A percentile compares a stretch with the other conserved stretches of the same genome.
These are phyloP conservation scores for Cataglyphis hispanica DNA, from an alignment of 1,140 invertebrate genomes.

Conservation along the genomic window DNA sequence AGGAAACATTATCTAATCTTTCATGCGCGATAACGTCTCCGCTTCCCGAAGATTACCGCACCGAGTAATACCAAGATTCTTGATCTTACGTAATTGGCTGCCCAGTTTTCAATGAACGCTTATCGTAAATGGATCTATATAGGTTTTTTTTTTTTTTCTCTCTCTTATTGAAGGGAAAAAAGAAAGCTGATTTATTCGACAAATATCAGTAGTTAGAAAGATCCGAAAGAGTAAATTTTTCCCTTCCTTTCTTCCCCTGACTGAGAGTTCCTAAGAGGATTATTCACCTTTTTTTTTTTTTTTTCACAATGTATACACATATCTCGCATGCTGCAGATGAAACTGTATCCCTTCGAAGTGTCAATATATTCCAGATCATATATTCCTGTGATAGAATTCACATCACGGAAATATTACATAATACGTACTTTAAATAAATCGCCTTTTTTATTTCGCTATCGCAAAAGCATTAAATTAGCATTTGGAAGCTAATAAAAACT, in stretches of 20 bases:
- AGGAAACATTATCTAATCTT: slow-evolving; percentile 56
- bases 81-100: background rate
- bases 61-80: background rate
- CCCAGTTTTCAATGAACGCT: background rate
- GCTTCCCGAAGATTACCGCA: background rate
- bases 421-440: background rate
- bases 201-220: slow-evolving; percentile 9
- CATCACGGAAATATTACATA: background rate
- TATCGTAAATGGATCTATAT: background rate
- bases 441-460: background rate
- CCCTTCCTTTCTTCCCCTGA: background rate
- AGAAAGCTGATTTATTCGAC: slow-evolving; percentile 4
- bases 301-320: slow-evolving; percentile 33
- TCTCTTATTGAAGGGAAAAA: background rate
- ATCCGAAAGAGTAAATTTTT: background rate
- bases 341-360: slow-evolving; percentile 1
- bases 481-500: background rate
- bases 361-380: slow-evolving; percentile 26
- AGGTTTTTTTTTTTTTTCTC: background rate
- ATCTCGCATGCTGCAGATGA: slow-evolving; percentile 30
- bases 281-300: slow-evolving; percentile 14
- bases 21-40: background rate
- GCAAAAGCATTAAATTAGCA: background rate
- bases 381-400: slow-evolving; percentile 5
- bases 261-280: slow-evolving; percentile 26